Evolutionary conservation across 2,888 invertebrate species (phyloP), one percentile per base, ranked within the genome.

Genomic region (Campoletis raptor): DNA sequence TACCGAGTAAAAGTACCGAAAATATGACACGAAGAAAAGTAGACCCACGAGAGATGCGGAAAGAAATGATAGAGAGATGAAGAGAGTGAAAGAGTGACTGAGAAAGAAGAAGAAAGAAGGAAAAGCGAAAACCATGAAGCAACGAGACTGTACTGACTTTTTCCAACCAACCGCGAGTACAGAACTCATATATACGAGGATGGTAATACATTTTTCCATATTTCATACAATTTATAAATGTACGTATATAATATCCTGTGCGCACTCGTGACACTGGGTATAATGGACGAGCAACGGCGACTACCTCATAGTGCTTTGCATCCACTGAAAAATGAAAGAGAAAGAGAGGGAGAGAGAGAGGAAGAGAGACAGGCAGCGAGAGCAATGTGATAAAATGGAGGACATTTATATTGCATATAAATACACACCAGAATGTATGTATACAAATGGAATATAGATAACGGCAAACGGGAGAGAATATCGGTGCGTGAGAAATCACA

Each of bases 151-250:
- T 73, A 64, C 30, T 30, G 84, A 70, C 70, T 81, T 76, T 74
- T 81, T 61, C 69, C 73, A 70, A 76, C 73, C 36, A 74, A 76
- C 83, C 61, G 37, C 83, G 69, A 45, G 69, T 57, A 76, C 83
- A 36, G 10, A 36, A 77, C 69, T 45, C 64, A 24, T 40, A 54
- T 74, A 74, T 69, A 77, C 69, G 42, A 24, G 69, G 67, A 86
- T 86, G 83, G 83, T 86, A 81, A 83, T 83, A 86, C 83, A 81
- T 83, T 86, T 86, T 86, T 83, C 86, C 86, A 83, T 86, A 81
- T 83, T 86, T 86, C 86, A 83, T 81, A 80, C 80, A 86, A 86
- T 86, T 86, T 81, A 86, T 86, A 83, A 86, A 86, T 86, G 83
- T 81, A 81, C 72, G 76, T 77, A 83, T 81, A 76, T 73, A 81